A percentile compares a stretch with the other conserved stretches of the same genome.
These are phyloP conservation scores for Nibea coibor DNA, from an alignment of 2,113 vertebrate species.

Conservation along the genomic window DNA sequence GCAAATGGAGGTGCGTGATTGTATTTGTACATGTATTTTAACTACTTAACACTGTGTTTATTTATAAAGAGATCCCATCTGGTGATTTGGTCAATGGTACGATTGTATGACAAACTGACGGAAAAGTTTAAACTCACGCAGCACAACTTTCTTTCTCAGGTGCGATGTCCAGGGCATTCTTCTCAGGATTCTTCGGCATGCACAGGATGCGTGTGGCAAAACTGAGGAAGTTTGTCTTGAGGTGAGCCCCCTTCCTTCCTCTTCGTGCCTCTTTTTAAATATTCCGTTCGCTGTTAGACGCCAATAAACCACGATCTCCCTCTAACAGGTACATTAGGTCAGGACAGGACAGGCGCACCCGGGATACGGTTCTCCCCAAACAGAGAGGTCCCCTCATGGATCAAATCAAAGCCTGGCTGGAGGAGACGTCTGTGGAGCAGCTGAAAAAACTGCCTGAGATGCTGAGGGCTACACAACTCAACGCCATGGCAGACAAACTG, in stretches of 20 bases:
- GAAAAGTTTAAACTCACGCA: not conserved
- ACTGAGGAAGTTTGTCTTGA: slow-evolving; percentile 53
- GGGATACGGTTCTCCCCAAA: rapidly evolving
- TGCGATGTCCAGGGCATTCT: slow-evolving; percentile 36
- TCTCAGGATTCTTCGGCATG: slow-evolving; percentile 53
- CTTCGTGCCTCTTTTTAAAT: not conserved
- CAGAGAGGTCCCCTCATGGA: slow-evolving; percentile 27
- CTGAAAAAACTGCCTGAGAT: slow-evolving; percentile 50
- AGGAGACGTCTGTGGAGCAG: slow-evolving; percentile 3
- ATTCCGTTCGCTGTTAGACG: not conserved
- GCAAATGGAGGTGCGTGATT: slow-evolving; percentile 56
- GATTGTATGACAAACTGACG: not conserved
- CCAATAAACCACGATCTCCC: rapidly evolving
- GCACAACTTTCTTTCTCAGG: slow-evolving; percentile 38
- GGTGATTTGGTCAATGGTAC: too few relatives aligned
- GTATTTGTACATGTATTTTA: not conserved
- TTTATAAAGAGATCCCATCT: too few relatives aligned
- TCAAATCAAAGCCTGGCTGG: slow-evolving; percentile 61
- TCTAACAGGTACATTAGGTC: slow-evolving; percentile 30
- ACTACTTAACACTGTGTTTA: not conserved
- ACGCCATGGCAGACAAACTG: slow-evolving; percentile 34
- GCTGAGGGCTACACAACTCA: slow-evolving; percentile 38
- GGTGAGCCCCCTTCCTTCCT: slow-evolving; percentile 2
- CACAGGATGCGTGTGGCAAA: slow-evolving; percentile 43
- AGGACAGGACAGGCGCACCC: rapidly evolving